Evolutionary conservation across 2,888 invertebrate species (phyloP).

Genomic region (Dorcus hopei): DNA sequence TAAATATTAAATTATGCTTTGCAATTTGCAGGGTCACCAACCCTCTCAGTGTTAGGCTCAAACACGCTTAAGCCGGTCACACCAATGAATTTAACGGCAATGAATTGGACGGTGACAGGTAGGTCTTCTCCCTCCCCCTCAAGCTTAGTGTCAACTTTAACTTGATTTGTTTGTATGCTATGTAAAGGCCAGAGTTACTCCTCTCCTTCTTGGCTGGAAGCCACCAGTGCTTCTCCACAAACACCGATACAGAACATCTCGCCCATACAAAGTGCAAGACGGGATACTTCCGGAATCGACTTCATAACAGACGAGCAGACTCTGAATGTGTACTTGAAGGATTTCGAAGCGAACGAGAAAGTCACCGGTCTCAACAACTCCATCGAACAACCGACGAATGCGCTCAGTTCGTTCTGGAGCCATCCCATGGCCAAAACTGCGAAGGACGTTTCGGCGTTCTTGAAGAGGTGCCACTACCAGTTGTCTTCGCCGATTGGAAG

Average conservation of each 20-base stretch:
- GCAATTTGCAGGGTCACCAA: too few species aligned
- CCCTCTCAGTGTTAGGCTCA: too few species aligned
- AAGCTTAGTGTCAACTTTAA: constrained; percentile 33
- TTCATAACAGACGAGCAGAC: constrained; percentile 52
- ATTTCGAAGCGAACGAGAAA: constrained; percentile 42
- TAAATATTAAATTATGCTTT: too few species aligned
- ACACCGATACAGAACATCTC: constrained; percentile 9
- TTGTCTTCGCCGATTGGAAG: constrained; percentile 49
- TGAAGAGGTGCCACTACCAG: constrained; percentile 57
- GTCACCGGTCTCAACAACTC: constrained; percentile 33
- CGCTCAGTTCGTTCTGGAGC: constrained; percentile 56
- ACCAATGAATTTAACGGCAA: constrained; percentile 43
- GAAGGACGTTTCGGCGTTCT: constrained; percentile 51
- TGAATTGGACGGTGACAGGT: constrained; percentile 40
- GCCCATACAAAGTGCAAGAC: constrained; percentile 1
- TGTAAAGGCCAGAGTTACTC: background rate
- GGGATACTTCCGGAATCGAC: constrained; percentile 38
- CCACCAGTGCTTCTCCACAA: constrained; percentile 16
- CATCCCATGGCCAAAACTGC: constrained; percentile 53
- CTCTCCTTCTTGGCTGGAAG: too few species aligned
- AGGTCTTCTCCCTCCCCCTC: constrained; percentile 34
- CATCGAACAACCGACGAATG: constrained; percentile 50
- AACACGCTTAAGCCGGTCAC: constrained; percentile 19
- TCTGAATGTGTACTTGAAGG: constrained; percentile 50
- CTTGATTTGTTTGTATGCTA: constrained; percentile 25